These are phyloP conservation scores for Bungarus multicinctus DNA, from an alignment of 2,113 vertebrate species.

Conservation along the genomic window DNA sequence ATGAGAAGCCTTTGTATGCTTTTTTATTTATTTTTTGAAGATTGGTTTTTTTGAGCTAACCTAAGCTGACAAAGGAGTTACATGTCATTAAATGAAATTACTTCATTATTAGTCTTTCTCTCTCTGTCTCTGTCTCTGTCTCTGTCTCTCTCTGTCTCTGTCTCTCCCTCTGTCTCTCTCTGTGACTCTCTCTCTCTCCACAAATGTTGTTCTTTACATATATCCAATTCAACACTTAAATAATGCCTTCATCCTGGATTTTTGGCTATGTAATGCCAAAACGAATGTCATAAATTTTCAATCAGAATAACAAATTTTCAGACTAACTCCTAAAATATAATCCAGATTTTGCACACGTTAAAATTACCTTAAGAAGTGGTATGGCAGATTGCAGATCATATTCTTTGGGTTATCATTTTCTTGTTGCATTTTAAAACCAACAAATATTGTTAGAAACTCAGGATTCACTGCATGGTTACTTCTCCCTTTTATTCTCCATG, in stretches of 20 bases:
- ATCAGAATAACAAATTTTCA: neutral
- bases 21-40: neutral
- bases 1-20: neutral
- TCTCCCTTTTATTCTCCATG: neutral
- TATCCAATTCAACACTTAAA: neutral
- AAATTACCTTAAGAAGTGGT: neutral
- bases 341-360: neutral
- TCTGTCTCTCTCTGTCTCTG: no score
- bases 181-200: neutral
- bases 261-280: neutral
- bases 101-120: no score
- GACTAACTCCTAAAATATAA: neutral
- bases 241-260: neutral
- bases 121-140: no score
- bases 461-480: neutral
- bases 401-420: neutral
- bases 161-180: no score
- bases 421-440: neutral
- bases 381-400: neutral
- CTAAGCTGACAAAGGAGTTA: neutral
- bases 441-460: neutral
- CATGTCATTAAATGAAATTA: no score
- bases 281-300: neutral
- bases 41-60: neutral
- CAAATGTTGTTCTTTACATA: neutral